phyloP scores from a whole-genome alignment of 2,888 invertebrate genomes.

The Eilema sororculum region DNA sequence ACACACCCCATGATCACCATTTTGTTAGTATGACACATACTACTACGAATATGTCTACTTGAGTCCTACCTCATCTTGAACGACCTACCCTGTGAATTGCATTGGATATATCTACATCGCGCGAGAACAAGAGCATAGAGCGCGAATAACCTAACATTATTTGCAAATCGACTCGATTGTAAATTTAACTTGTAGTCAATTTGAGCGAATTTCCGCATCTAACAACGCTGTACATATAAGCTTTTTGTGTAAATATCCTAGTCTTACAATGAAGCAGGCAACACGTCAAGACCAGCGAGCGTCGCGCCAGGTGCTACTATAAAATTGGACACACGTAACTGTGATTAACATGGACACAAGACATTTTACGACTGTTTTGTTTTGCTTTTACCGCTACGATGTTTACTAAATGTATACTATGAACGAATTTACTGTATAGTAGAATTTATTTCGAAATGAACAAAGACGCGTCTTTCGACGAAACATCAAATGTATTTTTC shows the following conservation, averaged over 20 bases:
- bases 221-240: slow-evolving; percentile 86
- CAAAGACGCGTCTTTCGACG: slow-evolving; percentile 73
- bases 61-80: slow-evolving; percentile 47
- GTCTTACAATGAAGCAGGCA: slow-evolving; percentile 63
- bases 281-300: slow-evolving; percentile 63
- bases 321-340: slow-evolving; percentile 76
- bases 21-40: slow-evolving; percentile 67
- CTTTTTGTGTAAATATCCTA: slow-evolving; percentile 86
- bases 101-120: slow-evolving; percentile 34
- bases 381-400: slow-evolving; percentile 87
- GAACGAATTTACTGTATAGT: slow-evolving; percentile 73
- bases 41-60: slow-evolving; percentile 47
- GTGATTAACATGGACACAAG: slow-evolving; percentile 85
- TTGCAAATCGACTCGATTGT: slow-evolving; percentile 67
- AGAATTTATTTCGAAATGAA: slow-evolving; percentile 69
- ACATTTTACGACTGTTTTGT: slow-evolving; percentile 82
- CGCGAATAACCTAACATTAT: slow-evolving; percentile 51
- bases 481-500: slow-evolving; percentile 85
- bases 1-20: slow-evolving; percentile 67
- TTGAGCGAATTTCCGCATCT: slow-evolving; percentile 84
- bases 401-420: slow-evolving; percentile 80
- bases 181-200: slow-evolving; percentile 80
- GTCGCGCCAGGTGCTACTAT: slow-evolving; percentile 60
- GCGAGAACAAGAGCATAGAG: slow-evolving; percentile 38
- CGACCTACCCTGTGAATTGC: slow-evolving; percentile 55